Evolutionary conservation across 2,888 invertebrate species (phyloP), one percentile per base, ranked within the genome.

Genomic region (Ceratothoa steindachneri): DNA sequence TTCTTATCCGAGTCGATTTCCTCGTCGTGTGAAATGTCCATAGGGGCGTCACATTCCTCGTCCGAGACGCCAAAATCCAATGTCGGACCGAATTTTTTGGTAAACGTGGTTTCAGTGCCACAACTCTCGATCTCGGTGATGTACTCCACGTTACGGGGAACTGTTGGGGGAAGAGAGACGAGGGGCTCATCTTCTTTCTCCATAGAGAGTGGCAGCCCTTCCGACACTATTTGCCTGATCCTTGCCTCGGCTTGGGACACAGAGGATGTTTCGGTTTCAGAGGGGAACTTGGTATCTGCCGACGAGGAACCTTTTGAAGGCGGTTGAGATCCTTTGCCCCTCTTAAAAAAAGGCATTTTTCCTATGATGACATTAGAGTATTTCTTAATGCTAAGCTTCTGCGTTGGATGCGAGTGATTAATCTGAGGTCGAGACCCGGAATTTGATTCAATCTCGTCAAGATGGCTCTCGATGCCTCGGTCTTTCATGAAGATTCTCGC

Each of bases 311-410:
- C 52, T 60, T 60, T 60, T 12, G 60, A 24, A 41, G 41, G 41
- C 7, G 41, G 41, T 15, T 41, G 41, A 9, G 15, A 5, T 15
- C 41, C 41, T 15, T 15, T 41, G 5, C 7, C 5, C 66, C 53
- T 75, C 31, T 75, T 75, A 12, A 75, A 51, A 67, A 75, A 75
- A 5, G 75, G 75, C 75, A 75, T 75, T 72, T 75, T 75, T 30
- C 75, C 75, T 22, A 75, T 75, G 60, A 60, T 60, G 12, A 60
- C 60, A 24, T 60, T 60, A 1, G 60, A 60, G 27, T 4, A 4
- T 24, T 60, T 60, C 27, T 60, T 60, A 60, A 60, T 60, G 15
- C 41, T 41, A 15, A 41, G 41, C 15, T 41, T 41, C 5, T 5
- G 15, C 41, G 41, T 41, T 5, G 41, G 41, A 5, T 41, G 41